Percentiles rank a stretch among this genome's conserved stretches.
Conservation (phyloP, 2,113 vertebrate genomes). For the Micronycteris hirsuta region DNA sequence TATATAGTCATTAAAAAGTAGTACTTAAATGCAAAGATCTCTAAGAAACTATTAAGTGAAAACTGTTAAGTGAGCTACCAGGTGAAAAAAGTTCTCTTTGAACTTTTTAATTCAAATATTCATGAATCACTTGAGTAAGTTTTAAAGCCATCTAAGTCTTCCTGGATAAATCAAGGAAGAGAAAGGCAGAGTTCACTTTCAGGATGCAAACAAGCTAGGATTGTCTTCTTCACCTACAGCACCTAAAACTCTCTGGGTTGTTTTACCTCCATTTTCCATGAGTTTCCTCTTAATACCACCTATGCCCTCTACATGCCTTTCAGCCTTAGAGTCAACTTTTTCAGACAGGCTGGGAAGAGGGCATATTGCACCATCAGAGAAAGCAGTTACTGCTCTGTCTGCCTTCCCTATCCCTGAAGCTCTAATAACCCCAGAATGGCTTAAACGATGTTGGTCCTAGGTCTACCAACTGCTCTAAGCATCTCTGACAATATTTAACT, state of each 20-base stretch:
- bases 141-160: neutral
- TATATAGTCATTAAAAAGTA: neutral
- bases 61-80: neutral
- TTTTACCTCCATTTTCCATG: neutral
- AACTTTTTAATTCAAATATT: neutral
- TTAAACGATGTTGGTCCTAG: neutral
- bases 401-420: neutral
- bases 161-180: neutral
- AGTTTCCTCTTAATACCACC: neutral
- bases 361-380: neutral
- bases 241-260: neutral
- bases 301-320: neutral
- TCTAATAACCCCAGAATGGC: neutral
- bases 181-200: neutral
- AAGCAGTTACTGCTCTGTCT: neutral
- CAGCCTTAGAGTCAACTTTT: neutral
- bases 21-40: neutral
- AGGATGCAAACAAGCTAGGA: neutral
- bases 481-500: neutral
- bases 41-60: conserved; percentile 3
- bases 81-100: neutral
- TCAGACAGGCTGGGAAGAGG: neutral
- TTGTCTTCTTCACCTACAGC: neutral
- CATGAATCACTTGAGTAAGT: neutral
- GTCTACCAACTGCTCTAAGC: neutral